These are phyloP conservation scores for Climacteris rufus DNA, from an alignment of 2,113 vertebrate genomes.

Conservation along the genomic window DNA sequence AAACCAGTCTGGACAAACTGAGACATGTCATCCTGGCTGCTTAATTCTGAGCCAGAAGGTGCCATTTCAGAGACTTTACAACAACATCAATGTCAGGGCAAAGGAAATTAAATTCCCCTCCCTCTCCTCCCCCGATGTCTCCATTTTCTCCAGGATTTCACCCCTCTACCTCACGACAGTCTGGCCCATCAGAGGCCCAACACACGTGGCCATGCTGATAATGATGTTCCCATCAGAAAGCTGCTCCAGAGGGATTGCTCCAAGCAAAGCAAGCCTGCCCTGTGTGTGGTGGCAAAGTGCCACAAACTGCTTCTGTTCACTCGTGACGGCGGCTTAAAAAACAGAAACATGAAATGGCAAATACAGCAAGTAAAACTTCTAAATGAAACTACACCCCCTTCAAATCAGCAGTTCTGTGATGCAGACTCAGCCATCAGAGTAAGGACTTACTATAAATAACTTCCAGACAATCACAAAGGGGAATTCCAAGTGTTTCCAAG, in stretches of 20 bases:
- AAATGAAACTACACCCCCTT: not conserved
- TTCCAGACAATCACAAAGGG: not conserved
- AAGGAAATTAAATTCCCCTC: constrained; percentile 50
- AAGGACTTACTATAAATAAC: constrained; percentile 41
- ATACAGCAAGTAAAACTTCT: not conserved
- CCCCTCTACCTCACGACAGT: not conserved
- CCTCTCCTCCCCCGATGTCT: not conserved
- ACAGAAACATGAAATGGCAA: not conserved
- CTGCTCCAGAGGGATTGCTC: not conserved
- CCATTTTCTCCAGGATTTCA: not conserved
- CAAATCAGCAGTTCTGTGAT: not conserved
- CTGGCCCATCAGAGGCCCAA: not conserved
- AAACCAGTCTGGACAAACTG: constrained; percentile 66
- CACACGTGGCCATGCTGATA: not conserved
- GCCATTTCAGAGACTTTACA: constrained; percentile 48
- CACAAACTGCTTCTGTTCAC: not conserved
- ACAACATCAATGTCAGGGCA: constrained; percentile 30
- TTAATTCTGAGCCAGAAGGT: constrained; percentile 44
- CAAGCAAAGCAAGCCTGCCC: not conserved
- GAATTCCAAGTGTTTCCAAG: constrained; percentile 31
- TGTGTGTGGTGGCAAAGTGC: not conserved
- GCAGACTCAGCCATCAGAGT: not conserved
- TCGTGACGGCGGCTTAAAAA: not conserved
- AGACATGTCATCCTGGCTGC: constrained; percentile 37
- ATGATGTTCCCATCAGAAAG: not conserved